phyloP scores from a whole-genome alignment of 2,797 vertebrate genomes.

The Craterocephalus amniculus region DNA sequence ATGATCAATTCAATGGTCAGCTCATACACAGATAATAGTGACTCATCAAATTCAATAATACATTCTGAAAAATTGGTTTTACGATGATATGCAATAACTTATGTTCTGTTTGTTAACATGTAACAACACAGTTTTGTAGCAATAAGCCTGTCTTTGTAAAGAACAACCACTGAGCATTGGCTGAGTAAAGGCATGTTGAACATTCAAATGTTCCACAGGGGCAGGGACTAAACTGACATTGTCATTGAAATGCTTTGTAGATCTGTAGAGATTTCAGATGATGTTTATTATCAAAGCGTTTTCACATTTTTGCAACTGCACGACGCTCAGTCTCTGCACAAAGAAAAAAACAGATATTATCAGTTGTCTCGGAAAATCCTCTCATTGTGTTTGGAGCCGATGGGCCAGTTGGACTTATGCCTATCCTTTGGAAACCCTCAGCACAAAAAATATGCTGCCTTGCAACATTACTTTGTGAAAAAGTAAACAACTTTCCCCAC shows the following conservation, averaged over 20 bases:
- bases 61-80: not conserved
- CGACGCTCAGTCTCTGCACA: not conserved
- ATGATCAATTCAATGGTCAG: constrained; percentile 18
- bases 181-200: not conserved
- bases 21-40: not conserved
- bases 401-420: not conserved
- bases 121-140: not conserved
- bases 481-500: too few relatives aligned
- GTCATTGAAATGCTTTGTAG: too few relatives aligned
- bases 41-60: not conserved
- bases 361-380: not conserved
- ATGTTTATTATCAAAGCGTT: not conserved
- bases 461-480: too few relatives aligned
- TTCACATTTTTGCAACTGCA: not conserved
- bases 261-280: too few relatives aligned
- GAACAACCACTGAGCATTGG: not conserved
- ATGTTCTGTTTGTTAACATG: not conserved
- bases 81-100: not conserved
- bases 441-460: not conserved
- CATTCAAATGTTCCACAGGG: too few relatives aligned
- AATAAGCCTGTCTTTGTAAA: too few relatives aligned
- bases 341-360: not conserved
- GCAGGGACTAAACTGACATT: too few relatives aligned
- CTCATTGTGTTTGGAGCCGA: not conserved
- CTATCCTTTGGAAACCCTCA: not conserved